Evolutionary conservation across 2,888 invertebrate genomes (phyloP), one percentile per base, ranked within the genome.

Genomic region (Euclidia mi): DNA sequence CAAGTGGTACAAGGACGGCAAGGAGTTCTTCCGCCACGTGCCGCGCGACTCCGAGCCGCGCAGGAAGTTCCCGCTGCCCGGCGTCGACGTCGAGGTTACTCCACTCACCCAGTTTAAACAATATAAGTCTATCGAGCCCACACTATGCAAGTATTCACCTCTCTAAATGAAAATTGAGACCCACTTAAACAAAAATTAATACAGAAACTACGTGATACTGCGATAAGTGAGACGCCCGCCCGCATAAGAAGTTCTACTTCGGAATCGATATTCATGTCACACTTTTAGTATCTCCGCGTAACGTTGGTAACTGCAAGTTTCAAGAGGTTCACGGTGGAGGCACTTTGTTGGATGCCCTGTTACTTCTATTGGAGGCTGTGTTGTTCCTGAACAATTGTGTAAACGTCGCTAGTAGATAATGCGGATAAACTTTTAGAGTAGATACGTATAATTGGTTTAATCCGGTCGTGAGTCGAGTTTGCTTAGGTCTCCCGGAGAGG

Each of bases 1-100:
- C 79, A 98, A 98, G 93, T 98, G 98, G 98, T 98, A 98, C 95
- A 98, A 98, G 87, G 98, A 98, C 85, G 98, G 98, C 69, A 96
- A 97, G 88, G 98, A 98, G 92, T 98, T 98, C 95, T 98, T 97
- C 95, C 95, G 98, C 63, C 98, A 96, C 90, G 97, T 98, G 71
- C 98, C 98, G 14, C 95, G 97, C 48, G 98, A 98, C 88, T 95
- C 95, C 82, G 98, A 98, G 56, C 97, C 97, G 1, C 96, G 96
- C 34, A 96, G 97, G 89, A 96, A 97, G 78, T 98, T 98, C 87
- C 95, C 95, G 47, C 92, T 97, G 72, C 97, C 97, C 0, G 98
- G 98, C 70, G 97, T 98, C 56, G 96, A 96, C 78, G 98, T 98
- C 32, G 97, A 98, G 94, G 98, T 98, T 91, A 70, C 65, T 40